phyloP scores from a whole-genome alignment of 2,888 invertebrate genomes.

The Nephrotoma guestfalica region DNA sequence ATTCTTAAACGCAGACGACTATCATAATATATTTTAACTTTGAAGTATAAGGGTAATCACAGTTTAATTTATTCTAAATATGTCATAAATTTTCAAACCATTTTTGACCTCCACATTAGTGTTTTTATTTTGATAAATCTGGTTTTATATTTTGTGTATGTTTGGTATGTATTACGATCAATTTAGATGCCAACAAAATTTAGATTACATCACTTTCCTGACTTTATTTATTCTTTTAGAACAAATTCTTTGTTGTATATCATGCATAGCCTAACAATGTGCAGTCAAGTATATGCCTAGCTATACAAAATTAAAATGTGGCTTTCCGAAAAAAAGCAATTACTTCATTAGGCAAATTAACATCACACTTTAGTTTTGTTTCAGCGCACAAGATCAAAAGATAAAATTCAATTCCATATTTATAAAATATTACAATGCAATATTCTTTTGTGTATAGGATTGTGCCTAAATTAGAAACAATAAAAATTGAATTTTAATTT shows the following conservation, averaged over 20 bases:
- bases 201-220: not conserved
- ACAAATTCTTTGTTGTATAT: not conserved
- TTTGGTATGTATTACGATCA: not conserved
- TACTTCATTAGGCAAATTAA: not conserved
- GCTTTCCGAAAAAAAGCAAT: not conserved
- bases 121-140: not conserved
- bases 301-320: not conserved
- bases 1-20: not conserved
- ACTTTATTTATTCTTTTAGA: not conserved
- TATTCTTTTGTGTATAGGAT: not conserved
- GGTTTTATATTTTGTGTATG: not conserved
- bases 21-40: not conserved
- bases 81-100: not conserved
- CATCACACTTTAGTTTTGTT: not conserved
- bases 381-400: not conserved
- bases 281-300: not conserved
- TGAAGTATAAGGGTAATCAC: not conserved
- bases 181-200: not conserved
- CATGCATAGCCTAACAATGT: not conserved
- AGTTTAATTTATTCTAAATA: not conserved
- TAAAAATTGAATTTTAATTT: not conserved
- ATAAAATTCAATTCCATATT: not conserved
- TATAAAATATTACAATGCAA: not conserved
- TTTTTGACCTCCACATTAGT: not conserved
- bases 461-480: not conserved